These are phyloP conservation scores for Intellagama lesueurii DNA, from an alignment of 2,797 vertebrate genomes.

Conservation along the genomic window DNA sequence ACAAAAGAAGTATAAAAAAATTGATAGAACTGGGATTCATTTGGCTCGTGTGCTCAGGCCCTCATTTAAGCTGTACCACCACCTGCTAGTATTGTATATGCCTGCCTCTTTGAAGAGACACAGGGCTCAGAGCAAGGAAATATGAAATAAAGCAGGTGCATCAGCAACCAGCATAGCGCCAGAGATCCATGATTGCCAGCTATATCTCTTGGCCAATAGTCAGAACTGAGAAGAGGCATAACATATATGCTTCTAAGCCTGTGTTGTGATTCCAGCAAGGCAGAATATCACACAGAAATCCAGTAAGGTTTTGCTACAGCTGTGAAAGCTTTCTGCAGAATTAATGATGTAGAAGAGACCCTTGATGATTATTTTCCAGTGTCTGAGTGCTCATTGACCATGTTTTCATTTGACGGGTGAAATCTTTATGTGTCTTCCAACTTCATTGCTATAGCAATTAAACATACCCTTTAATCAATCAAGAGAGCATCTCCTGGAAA, in stretches of 20 bases:
- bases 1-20: too few relatives aligned
- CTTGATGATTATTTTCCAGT: neutral
- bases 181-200: neutral
- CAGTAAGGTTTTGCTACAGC: neutral
- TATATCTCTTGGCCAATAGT: neutral
- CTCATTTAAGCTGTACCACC: neutral
- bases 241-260: neutral
- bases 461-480: neutral
- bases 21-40: too few relatives aligned
- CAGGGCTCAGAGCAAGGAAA: neutral
- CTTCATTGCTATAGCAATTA: neutral
- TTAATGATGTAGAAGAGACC: neutral
- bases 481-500: too few relatives aligned
- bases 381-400: neutral
- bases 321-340: neutral
- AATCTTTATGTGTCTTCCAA: neutral
- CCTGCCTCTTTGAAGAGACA: neutral
- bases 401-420: neutral
- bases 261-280: neutral
- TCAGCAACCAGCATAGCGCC: neutral
- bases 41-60: too few relatives aligned
- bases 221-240: neutral
- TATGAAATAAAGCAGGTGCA: neutral
- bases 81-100: neutral
- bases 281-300: neutral